Conservation (phyloP, 2,888 invertebrate species). For the Scrobipalpa atriplicella region DNA sequence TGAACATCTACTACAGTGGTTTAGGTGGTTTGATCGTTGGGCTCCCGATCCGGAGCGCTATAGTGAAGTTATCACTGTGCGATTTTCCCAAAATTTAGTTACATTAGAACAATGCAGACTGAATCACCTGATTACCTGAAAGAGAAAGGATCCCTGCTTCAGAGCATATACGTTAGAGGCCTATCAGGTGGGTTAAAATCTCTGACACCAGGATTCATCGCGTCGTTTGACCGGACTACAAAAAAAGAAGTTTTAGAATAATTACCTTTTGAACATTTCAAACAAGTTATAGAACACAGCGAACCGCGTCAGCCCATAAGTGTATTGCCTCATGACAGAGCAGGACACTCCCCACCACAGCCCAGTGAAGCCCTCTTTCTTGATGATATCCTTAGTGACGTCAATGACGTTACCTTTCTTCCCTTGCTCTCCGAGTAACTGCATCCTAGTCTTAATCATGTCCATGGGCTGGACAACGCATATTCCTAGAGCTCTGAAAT, state of each 20-base stretch:
- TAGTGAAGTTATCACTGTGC: too few relatives aligned
- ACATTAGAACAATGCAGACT: too few relatives aligned
- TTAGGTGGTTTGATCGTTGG: too few relatives aligned
- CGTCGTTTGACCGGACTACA: background rate
- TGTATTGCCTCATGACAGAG: background rate
- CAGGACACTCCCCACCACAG: background rate
- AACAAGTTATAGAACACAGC: constrained; percentile 13
- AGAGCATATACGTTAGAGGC: too few relatives aligned
- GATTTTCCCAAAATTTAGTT: too few relatives aligned
- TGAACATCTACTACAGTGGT: too few relatives aligned
- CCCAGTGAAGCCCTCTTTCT: background rate
- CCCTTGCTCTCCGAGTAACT: constrained; percentile 38
- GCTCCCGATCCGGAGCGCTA: too few relatives aligned
- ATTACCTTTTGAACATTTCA: background rate
- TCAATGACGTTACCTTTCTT: background rate
- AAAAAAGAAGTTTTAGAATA: background rate
- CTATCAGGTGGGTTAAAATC: too few relatives aligned
- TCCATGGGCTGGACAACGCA: constrained; percentile 60
- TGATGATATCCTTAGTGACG: background rate
- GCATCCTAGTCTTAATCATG: constrained; percentile 62
- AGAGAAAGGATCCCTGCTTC: too few relatives aligned
- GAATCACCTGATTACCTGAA: too few relatives aligned
- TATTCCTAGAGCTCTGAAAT: constrained; percentile 53
- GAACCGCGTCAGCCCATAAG: background rate
- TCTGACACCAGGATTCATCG: too few relatives aligned